Evolutionary conservation across 2,888 invertebrate genomes (phyloP), one percentile per base, ranked within the genome.

Genomic region (Caenorhabditis sulstoni): DNA sequence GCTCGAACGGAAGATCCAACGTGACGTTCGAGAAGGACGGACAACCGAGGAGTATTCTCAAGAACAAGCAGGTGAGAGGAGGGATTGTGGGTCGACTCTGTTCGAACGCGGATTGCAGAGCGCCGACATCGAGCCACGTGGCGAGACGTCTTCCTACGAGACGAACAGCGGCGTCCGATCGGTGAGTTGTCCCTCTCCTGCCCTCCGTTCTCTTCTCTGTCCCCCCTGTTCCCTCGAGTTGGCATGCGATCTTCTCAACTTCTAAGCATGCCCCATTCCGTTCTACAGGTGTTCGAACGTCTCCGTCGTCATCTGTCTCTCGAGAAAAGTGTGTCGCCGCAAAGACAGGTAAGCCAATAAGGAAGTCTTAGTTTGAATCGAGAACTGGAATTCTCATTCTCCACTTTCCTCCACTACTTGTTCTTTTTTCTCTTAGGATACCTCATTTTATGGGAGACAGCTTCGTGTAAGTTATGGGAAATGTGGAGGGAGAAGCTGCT

Each of bases 11-110:
- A 41, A 58, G 81, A 50, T 53, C 79, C 9, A 78, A 74, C 55
- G 71, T 73, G 29, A 62, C 73, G 16, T 73, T 82, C 53, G 84
- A 84, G 50, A 81, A 80, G 44, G 81, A 80, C 47, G 78, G 80
- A 39, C 78, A 75, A 67, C 75, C 85, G 64, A 70, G 87, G 79
- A 77, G 86, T 65, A 90, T 90, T 74, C 82, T 89, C 23, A 89
- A 89, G 75, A 90, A 88, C 71, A 88, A 86, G 75, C 87, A 87
- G 78, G 85, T 81, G 44, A 12, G 14, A 5, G 11, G 59, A 29
- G 7, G 29, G 29, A n/a, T n/a, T n/a, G n/a, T n/a, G n/a, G n/a
- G n/a, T n/a, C n/a, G 16, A 9, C 7, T 4, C 2, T 49, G 58
- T 9, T 5, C 50, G n/a, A n/a, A n/a, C n/a, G 16, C 12, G 7